These are phyloP conservation scores for Troides aeacus DNA, from an alignment of 2,888 invertebrate species.

Conservation along the genomic window DNA sequence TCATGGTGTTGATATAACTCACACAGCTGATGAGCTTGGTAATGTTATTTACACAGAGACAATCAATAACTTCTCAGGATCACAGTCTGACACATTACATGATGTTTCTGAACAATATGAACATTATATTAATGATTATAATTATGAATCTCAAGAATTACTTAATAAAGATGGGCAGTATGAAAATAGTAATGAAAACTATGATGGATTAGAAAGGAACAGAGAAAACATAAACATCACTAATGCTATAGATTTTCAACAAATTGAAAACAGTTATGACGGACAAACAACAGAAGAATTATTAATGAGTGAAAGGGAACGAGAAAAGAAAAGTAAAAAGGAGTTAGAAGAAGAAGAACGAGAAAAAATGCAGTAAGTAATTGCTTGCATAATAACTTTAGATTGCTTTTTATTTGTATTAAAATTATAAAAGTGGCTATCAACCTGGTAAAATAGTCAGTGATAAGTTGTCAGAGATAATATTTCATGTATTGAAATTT, in stretches of 20 bases:
- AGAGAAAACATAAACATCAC: constrained; percentile 47
- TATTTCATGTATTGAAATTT: too few species aligned
- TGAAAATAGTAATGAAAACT: constrained; percentile 44
- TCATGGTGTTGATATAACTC: constrained; percentile 60
- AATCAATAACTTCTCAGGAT: constrained; percentile 54
- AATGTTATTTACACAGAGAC: constrained; percentile 64
- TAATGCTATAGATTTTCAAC: constrained; percentile 57
- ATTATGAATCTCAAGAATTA: constrained; percentile 54
- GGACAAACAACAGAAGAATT: constrained; percentile 66
- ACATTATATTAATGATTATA: constrained; percentile 64
- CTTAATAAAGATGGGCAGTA: constrained; percentile 44
- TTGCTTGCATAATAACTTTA: background rate
- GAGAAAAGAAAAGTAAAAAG: constrained; percentile 87
- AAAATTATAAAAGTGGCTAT: background rate
- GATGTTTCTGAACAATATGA: constrained; percentile 64
- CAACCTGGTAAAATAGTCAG: background rate
- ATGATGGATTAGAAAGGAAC: constrained; percentile 41
- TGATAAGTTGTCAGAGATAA: too few species aligned
- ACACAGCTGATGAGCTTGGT: constrained; percentile 68
- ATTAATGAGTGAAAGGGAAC: constrained; percentile 78
- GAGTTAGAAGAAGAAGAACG: constrained; percentile 96
- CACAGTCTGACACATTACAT: constrained; percentile 56
- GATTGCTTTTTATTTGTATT: background rate
- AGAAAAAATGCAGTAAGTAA: constrained; percentile 95
- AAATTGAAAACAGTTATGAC: constrained; percentile 57